Evolutionary conservation across 2,888 invertebrate species (phyloP), one percentile per base, ranked within the genome.

Genomic region (Lepidochrysops patricia): DNA sequence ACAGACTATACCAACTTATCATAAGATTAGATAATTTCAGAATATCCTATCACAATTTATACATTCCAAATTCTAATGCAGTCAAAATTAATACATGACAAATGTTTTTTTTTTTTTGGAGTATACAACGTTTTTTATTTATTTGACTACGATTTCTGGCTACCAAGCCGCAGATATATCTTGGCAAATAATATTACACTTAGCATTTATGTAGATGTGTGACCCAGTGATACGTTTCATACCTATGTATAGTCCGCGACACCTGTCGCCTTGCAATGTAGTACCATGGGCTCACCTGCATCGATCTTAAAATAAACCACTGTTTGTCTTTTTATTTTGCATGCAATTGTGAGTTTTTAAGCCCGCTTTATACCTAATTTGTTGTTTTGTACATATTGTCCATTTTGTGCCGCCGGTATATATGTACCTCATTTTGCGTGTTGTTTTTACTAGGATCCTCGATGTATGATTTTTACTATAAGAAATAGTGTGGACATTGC

Each of bases 261-360:
- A 52, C 57, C 59, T 59, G 59, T 59, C 59, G 35, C 35, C 35
- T 52, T 59, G 52, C 58, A 52, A 59, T 59, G 52, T 59, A 59
- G 59, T 25, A 29, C 50, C 37, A 52, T 52, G 59, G 58, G 29
- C 35, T 59, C 59, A 59, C 59, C 59, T 59, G 59, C 59, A 50
- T 19, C 49, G 48, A 35, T 58, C 59, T 52, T 59, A 54, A 59
- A 59, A 59, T 59, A 59, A 52, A 59, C 58, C 49, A 58, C 59
- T 52, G 52, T 59, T 52, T 59, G 50, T 52, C 27, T 12, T 54
- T 54, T 54, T 54, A 19, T 52, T 52, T 52, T 54, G 54, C 54
- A 54, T 54, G 32, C 54, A 54, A 54, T 54, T 32, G 32, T 54
- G 27, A 54, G 54, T 32, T 54, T 54, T 54, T 54, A 54, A 54